Evolutionary conservation across 1,140 invertebrate genomes (phyloP).

Genomic region (Drosophila pallidifrons): DNA sequence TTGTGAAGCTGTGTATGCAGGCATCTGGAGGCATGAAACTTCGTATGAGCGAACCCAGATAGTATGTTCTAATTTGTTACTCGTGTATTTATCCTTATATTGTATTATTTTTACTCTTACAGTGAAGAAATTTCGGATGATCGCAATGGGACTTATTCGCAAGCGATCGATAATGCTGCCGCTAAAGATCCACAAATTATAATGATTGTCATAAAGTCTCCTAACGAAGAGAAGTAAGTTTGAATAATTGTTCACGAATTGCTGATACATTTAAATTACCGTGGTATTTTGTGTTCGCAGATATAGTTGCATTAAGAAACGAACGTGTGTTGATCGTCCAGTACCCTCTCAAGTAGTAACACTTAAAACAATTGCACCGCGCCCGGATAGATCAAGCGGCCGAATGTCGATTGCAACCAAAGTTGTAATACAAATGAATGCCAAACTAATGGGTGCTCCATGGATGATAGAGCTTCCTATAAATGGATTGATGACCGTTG

Average conservation of each 20-base stretch:
- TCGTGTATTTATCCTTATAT: slow-evolving; percentile 24
- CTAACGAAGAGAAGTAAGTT: slow-evolving; percentile 86
- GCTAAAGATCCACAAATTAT: slow-evolving; percentile 87
- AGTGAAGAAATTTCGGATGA: slow-evolving; percentile 85
- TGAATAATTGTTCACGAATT: neutral
- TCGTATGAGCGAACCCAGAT: slow-evolving; percentile 82
- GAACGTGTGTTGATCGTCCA: slow-evolving; percentile 91
- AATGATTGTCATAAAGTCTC: slow-evolving; percentile 88
- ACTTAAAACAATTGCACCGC: slow-evolving; percentile 86
- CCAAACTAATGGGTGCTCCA: slow-evolving; percentile 94
- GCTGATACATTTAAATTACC: neutral
- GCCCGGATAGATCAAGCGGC: slow-evolving; percentile 80
- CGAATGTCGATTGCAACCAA: slow-evolving; percentile 93
- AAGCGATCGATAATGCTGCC: slow-evolving; percentile 87
- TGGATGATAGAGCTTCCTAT: slow-evolving; percentile 92
- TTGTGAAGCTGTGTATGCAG: slow-evolving; percentile 85
- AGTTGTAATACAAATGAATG: slow-evolving; percentile 94
- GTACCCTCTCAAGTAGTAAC: slow-evolving; percentile 91
- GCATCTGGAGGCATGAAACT: slow-evolving; percentile 85
- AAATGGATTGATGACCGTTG: slow-evolving; percentile 91
- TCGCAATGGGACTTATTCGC: slow-evolving; percentile 85
- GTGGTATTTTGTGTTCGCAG: slow-evolving; percentile 30
- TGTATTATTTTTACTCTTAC: neutral
- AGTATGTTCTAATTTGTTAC: slow-evolving; percentile 25
- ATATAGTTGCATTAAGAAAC: slow-evolving; percentile 94